Evolutionary conservation across 2,888 invertebrate species (phyloP).

Genomic region (Xanthia icteritia): DNA sequence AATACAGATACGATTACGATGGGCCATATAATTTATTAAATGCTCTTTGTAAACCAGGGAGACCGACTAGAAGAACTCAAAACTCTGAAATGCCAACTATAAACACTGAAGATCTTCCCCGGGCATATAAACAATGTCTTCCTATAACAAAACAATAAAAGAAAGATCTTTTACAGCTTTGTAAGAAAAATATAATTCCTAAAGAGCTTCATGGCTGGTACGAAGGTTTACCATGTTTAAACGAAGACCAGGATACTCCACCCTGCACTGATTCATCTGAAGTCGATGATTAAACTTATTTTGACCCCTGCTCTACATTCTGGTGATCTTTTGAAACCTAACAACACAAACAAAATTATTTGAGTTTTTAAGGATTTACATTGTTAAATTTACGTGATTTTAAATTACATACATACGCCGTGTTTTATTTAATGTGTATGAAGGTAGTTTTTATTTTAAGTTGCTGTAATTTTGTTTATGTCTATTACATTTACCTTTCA

Average conservation of each 20-base stretch:
- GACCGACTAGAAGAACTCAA: conserved; percentile 32
- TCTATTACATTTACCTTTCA: not conserved
- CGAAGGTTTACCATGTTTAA: conserved; percentile 25
- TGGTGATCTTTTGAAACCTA: conserved; percentile 9
- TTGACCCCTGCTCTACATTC: conserved; percentile 17
- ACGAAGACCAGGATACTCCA: conserved; percentile 22
- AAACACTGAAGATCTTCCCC: conserved; percentile 34
- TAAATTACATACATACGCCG: conserved; percentile 4
- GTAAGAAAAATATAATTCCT: conserved; percentile 45
- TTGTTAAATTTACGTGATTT: conserved; percentile 8
- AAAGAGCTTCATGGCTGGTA: conserved; percentile 40
- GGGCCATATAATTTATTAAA: conserved; percentile 42
- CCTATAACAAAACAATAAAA: conserved; percentile 42
- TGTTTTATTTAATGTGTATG: conserved; percentile 7
- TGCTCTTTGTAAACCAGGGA: conserved; percentile 40
- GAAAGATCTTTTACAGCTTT: conserved; percentile 44
- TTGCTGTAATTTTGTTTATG: not conserved
- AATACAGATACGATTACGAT: conserved; percentile 39
- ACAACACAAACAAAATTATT: conserved; percentile 44
- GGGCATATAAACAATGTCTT: conserved; percentile 27
- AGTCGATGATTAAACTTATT: conserved; percentile 18
- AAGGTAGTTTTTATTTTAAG: conserved; percentile 1
- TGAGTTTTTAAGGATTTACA: conserved; percentile 2
- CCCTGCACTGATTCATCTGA: conserved; percentile 22
- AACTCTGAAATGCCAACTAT: conserved; percentile 28